Base-by-base conservation (phyloP, 2,113 vertebrate species). In the Phasianus colchicus region DNA sequence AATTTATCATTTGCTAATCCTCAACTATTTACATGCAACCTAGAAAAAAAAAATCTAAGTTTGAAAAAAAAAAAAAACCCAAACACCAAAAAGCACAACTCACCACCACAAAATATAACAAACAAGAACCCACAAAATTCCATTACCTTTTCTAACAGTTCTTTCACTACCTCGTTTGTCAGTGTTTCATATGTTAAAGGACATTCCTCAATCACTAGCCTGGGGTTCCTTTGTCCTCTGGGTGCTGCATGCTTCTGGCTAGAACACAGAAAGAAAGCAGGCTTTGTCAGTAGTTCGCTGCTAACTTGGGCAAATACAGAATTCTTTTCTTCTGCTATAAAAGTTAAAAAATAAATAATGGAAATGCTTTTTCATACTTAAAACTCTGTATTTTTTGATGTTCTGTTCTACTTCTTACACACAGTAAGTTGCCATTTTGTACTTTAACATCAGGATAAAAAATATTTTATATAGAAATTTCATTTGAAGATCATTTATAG, bases 161-260 rank as follows among this genome's bases (percentile, higher is more conserved):
- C 99, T 96, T 98, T 97, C 77, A 98, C 98, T 6, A 96, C 93
- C 61, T 99, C 98, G 13, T 98, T 98, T 16, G 98, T 98, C 96
- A 99, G 98, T 10, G 98, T 98, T 84, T 99, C 98, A 76, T 96
- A 97, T 14, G 97, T 97, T 88, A 99, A 94, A 42, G 98, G 98
- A 98, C 98, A 99, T 97, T 99, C 99, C 96, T 99, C 99, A 96
- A 99, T 99, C 96, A 98, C 98, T 95, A 99, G 97, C 89, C 97
- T 96, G 10, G 98, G 98, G 34, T 97, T 98, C 57, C 98, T 98
- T 97, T 98, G 98, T 94, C 97, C 98, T 98, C 97, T 95, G 86
- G 98, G 96, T 90, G 97, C 96, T 92, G 95, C 87, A 3, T 98
- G 97, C 96, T 98, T 98, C 72, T 96, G 96, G 97, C 98, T 98